Percentiles rank a stretch among this genome's conserved stretches.
Evolutionary conservation across 1,140 invertebrate genomes (phyloP).

Genomic region (Lordiphosa mommai): DNA sequence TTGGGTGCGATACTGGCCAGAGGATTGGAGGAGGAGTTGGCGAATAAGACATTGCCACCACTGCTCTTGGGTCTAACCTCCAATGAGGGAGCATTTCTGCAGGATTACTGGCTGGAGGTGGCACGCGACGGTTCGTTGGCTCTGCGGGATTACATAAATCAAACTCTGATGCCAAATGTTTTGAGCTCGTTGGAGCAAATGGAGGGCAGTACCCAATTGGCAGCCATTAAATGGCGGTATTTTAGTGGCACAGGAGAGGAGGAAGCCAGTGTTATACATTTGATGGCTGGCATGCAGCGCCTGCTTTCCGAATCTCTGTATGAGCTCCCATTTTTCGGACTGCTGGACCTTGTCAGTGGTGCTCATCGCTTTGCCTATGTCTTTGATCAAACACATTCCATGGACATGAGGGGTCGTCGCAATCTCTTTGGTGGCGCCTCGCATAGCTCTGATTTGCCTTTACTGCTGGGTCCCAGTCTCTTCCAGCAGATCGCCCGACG

Average conservation of each 20-base stretch:
- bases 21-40: slow-evolving; percentile 71
- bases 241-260: slow-evolving; percentile 43
- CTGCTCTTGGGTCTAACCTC: slow-evolving; percentile 78
- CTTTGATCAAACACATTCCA: slow-evolving; percentile 77
- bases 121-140: slow-evolving; percentile 80
- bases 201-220: slow-evolving; percentile 52
- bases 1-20: slow-evolving; percentile 82
- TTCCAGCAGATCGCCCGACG: slow-evolving; percentile 83
- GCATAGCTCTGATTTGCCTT: slow-evolving; percentile 84
- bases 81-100: slow-evolving; percentile 82
- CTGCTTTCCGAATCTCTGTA: slow-evolving; percentile 71
- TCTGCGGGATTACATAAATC: slow-evolving; percentile 80
- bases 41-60: slow-evolving; percentile 66
- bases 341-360: slow-evolving; percentile 62
- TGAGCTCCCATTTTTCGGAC: slow-evolving; percentile 65
- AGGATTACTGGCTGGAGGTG: slow-evolving; percentile 81
- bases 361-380: slow-evolving; percentile 79
- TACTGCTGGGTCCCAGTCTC: slow-evolving; percentile 84
- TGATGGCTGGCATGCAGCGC: slow-evolving; percentile 63
- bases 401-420: slow-evolving; percentile 71
- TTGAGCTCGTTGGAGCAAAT: slow-evolving; percentile 46
- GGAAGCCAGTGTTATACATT: slow-evolving; percentile 26
- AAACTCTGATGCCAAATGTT: slow-evolving; percentile 80
- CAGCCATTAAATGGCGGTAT: slow-evolving; percentile 82
- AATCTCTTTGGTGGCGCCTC: slow-evolving; percentile 80